Conservation (phyloP, 2,797 vertebrate species). For the Neomorphus geoffroyi region DNA sequence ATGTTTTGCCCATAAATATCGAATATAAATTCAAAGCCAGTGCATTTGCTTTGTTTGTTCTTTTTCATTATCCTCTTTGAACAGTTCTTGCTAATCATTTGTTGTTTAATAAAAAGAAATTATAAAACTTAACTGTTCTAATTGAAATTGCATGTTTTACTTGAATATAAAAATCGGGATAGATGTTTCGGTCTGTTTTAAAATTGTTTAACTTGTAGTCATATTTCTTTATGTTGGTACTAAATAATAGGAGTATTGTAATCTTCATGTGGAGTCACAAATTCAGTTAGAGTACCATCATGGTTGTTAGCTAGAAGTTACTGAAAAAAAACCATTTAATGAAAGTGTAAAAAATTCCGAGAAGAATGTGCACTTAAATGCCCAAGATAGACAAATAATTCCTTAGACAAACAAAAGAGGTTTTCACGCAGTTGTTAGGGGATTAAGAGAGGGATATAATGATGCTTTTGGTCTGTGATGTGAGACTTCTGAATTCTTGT, state of each 20-base stretch:
- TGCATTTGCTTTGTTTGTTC: not conserved
- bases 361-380: not conserved
- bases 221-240: not conserved
- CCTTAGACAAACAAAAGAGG: not conserved
- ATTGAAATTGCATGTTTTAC: not conserved
- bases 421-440: not conserved
- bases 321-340: not conserved
- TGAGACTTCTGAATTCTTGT: not conserved
- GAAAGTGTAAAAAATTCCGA: not conserved
- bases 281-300: not conserved
- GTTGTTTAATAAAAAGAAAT: slow-evolving; percentile 5
- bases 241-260: not conserved
- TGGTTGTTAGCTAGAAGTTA: not conserved
- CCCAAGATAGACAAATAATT: not conserved
- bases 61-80: not conserved
- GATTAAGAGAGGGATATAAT: not conserved
- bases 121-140: not conserved
- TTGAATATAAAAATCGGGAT: not conserved
- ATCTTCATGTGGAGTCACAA: not conserved
- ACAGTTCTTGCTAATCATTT: not conserved
- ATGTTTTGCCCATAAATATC: not conserved
- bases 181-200: not conserved
- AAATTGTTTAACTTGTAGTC: not conserved
- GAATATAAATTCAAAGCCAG: not conserved
- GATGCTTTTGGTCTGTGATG: not conserved